Base-by-base conservation (phyloP, 2,888 invertebrate species). In the Rugalucina vietnamica region DNA sequence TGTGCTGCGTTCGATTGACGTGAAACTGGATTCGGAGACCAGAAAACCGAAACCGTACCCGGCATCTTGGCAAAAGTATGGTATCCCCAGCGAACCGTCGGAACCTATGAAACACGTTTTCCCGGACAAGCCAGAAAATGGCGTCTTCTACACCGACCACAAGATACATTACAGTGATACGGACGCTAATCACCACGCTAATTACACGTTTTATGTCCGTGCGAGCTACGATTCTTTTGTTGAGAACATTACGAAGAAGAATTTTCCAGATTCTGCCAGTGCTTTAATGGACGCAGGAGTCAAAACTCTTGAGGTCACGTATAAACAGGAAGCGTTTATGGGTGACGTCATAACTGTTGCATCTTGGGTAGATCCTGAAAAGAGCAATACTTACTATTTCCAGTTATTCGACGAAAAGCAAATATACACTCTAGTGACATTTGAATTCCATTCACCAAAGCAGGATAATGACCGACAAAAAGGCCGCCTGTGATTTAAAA, bases 11-110 rank as follows among this genome's bases (percentile, higher is more conserved):
- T 14, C 27, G 1, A 57, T 82, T 34, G 81, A 79, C 54, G 85
- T 82, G 14, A 81, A 81, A 14, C 77, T 86, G 29, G 82, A 86
- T 50, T 77, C 79, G 21, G 43, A 65, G 27, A 82, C 80, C 10
- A 69, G 82, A 73, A 77, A 72, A 57, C 82, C 85, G 5, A 76
- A 76, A 29, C 85, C 85, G 3, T 82, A 71, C 34, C 85, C 85
- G 8, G 37, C 4, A 3, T 77, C 75, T 70, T 86, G 77, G 78
- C 76, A 77, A 39, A 54, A 75, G 0, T 78, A 72, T 27, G 70
- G 77, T 0, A 57, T 82, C 29, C 80, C 80, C 5, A 36, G 71
- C 32, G 65, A 79, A n/a, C 80, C 75, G 24, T 37, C 43, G 60
- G 78, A 75, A 37, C 36, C 50, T 8, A 36, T 75, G 36, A 81